A percentile compares a stretch with the other conserved stretches of the same genome.
These are phyloP conservation scores for Epinephelus malabaricus DNA, from an alignment of 2,797 vertebrate genomes.

Conservation along the genomic window DNA sequence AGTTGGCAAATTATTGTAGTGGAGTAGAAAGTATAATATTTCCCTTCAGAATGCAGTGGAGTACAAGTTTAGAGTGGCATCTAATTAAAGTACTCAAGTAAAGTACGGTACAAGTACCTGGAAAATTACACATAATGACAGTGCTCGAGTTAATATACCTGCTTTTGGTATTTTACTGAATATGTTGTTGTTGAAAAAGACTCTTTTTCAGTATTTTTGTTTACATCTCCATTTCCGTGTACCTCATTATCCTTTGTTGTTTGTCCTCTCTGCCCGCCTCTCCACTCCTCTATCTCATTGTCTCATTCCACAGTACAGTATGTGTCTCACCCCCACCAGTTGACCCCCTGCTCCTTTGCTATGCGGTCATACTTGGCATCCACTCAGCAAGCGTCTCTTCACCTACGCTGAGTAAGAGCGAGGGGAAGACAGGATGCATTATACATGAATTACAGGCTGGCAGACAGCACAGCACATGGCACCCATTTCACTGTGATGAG, in stretches of 20 bases:
- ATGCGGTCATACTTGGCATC: constrained; percentile 70
- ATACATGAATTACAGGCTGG: constrained; percentile 79
- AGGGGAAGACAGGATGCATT: constrained; percentile 72
- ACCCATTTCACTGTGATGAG: constrained; percentile 69
- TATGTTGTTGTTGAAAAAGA: no score
- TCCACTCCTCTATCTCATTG: constrained; percentile 14
- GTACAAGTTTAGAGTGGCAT: background rate
- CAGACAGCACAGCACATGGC: constrained; percentile 72
- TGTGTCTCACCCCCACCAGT: constrained; percentile 13
- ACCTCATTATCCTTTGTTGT: constrained; percentile 7
- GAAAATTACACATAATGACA: background rate
- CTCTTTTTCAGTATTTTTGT: background rate
- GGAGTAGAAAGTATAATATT: background rate
- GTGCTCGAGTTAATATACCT: background rate
- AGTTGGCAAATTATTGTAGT: background rate
- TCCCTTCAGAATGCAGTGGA: background rate
- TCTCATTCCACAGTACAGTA: constrained; percentile 8
- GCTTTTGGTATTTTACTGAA: background rate
- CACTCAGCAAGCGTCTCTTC: constrained; percentile 62
- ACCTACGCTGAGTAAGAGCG: constrained; percentile 61
- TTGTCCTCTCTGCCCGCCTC: constrained; percentile 5
- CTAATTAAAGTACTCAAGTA: constrained; percentile 3
- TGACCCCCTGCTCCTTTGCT: constrained; percentile 45
- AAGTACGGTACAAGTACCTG: background rate
- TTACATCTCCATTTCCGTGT: background rate